phyloP scores from a whole-genome alignment of 30 jellyfish, hydroid and myxozoan genomes.

The Haliclystus octoradiatus region DNA sequence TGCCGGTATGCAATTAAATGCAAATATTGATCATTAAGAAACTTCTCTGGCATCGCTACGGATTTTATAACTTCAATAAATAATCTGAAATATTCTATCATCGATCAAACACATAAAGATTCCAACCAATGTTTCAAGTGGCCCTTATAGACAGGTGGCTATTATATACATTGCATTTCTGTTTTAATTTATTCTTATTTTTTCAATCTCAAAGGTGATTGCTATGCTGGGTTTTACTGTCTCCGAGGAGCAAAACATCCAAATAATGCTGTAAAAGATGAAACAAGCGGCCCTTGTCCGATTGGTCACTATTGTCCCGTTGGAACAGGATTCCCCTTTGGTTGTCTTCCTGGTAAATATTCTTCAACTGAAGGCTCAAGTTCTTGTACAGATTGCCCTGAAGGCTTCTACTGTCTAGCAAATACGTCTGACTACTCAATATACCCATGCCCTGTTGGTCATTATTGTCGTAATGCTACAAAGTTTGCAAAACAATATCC shows the following conservation, averaged over 20 bases:
- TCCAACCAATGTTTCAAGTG: too few relatives aligned
- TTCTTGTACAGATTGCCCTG: slow-evolving; percentile 47
- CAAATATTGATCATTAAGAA: too few relatives aligned
- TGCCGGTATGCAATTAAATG: too few relatives aligned
- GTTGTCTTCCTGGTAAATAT: slow-evolving; percentile 85
- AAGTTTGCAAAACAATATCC: slow-evolving; percentile 47
- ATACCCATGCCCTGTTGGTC: slow-evolving; percentile 87
- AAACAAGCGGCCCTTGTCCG: slow-evolving; percentile 96
- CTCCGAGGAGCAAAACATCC: slow-evolving; percentile 70
- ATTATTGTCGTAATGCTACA: slow-evolving; percentile 88
- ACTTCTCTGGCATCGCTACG: too few relatives aligned
- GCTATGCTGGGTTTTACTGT: slow-evolving; percentile 92
- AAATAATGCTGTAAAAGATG: slow-evolving; percentile 60
- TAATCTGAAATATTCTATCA: too few relatives aligned
- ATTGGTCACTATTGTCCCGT: slow-evolving; percentile 79
- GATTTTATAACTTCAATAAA: too few relatives aligned
- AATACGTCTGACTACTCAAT: slow-evolving; percentile 56
- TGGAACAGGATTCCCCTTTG: slow-evolving; percentile 75
- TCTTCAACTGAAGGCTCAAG: slow-evolving; percentile 73
- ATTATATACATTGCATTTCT: neutral
- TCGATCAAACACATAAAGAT: slow-evolving; percentile 49
- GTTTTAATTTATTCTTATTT: neutral
- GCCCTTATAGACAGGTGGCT: too few relatives aligned
- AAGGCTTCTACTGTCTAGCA: slow-evolving; percentile 91
- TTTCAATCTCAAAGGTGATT: slow-evolving; percentile 35